Base-by-base conservation (phyloP, 1,140 invertebrate species). In the Sinonovacula constricta region DNA sequence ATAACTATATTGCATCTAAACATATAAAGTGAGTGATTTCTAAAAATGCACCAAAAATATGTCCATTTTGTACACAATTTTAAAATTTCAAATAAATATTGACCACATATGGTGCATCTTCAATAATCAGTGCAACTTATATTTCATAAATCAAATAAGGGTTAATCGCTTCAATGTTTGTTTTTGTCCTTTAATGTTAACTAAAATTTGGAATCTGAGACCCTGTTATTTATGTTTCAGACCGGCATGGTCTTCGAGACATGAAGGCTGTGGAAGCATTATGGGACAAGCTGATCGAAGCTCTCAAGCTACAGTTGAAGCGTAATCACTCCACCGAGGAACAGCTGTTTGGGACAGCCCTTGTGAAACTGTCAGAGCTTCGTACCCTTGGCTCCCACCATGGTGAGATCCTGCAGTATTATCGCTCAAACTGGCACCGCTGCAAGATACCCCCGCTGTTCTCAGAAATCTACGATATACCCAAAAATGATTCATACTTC, bases 391-490 rank as follows among this genome's bases (percentile, higher is more conserved):
- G 97, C 0, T 93, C 93, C 22, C 95, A 95, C 82, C 97, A 98
- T 91, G 93, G 94, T 79, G 94, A 95, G 83, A 95, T 97, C 82
- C 92, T 99, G 80, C 94, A 96, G 85, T 99, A 97, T 96, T 97
- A 97, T 90, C 93, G 97, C 78, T 92, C 94, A 74, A 95, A 97
- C 91, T 98, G 97, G 97, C 93, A 93, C 70, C 94, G 95, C 84
- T 93, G 98, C 39, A 93, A 94, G 63, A 93, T 98, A 84, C 97
- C 97, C 36, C 96, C 97, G 1, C 93, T 99, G 45, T 99, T 98
- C 90, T 96, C 97, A 30, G 97, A 99, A 92, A 98, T 98, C 85
- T 99, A 98, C 91, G 97, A 99, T 93, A 98, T 99, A 92, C 97
- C 97, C 59, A 97, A 96, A 91, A 94, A 94, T 87, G 95, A 96